Percentiles rank a stretch among this genome's conserved stretches.
These are phyloP conservation scores for Emydoidea blandingii DNA, from an alignment of 2,797 vertebrate genomes.

Conservation along the genomic window DNA sequence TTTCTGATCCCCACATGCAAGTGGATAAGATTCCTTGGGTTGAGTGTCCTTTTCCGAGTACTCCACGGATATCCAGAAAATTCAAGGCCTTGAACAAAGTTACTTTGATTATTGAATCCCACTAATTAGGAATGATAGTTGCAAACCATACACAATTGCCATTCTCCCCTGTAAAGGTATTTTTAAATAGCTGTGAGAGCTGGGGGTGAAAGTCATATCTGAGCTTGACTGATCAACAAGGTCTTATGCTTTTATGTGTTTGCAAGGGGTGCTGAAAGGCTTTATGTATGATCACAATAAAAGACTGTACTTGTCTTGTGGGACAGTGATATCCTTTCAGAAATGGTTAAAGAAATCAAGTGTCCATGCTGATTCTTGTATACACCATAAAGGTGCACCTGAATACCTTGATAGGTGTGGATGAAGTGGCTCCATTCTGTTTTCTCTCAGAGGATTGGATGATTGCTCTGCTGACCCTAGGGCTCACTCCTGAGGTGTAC, in stretches of 20 bases:
- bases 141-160: background rate
- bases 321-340: background rate
- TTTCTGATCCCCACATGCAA: background rate
- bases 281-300: background rate
- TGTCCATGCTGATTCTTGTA: background rate
- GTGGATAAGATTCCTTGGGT: background rate
- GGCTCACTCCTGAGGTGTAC: background rate
- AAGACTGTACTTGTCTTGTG: background rate
- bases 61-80: background rate
- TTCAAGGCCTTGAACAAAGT: background rate
- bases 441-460: background rate
- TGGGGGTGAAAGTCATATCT: background rate
- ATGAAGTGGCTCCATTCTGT: background rate
- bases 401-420: background rate
- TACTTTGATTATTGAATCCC: background rate
- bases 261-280: background rate
- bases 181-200: background rate
- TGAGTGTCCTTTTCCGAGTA: background rate
- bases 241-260: background rate
- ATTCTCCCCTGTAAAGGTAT: background rate
- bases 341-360: fast-evolving
- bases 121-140: background rate
- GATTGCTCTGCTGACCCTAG: background rate
- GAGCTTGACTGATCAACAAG: background rate
- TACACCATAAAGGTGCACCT: background rate